A percentile compares a stretch with the other conserved stretches of the same genome.
Conservation (phyloP, 1,140 invertebrate genomes). For the Lordiphosa mommai region DNA sequence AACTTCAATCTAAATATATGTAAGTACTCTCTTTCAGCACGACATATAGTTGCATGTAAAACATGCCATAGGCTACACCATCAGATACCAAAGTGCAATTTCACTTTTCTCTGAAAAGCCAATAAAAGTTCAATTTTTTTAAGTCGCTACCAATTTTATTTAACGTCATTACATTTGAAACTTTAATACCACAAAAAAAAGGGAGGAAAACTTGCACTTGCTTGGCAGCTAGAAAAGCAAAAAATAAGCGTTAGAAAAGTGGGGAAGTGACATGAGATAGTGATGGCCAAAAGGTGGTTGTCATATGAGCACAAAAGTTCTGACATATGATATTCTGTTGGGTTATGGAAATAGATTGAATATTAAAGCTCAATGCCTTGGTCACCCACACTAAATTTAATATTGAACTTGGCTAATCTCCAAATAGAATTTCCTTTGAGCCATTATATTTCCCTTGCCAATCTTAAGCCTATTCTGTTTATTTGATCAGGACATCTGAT, state of each 20-base stretch:
- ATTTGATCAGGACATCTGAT: slow-evolving; percentile 29
- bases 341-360: not conserved
- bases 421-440: slow-evolving; percentile 23
- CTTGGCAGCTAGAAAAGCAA: slow-evolving; percentile 11
- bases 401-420: slow-evolving; percentile 41
- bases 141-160: slow-evolving; percentile 76
- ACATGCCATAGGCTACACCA: slow-evolving; percentile 18
- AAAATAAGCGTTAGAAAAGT: not conserved
- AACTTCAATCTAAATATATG: slow-evolving; percentile 19
- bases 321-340: slow-evolving; percentile 1
- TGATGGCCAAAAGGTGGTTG: slow-evolving; percentile 41
- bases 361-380: slow-evolving; percentile 1
- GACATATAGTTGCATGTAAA: slow-evolving; percentile 38
- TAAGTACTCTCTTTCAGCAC: not conserved
- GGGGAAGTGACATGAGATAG: slow-evolving; percentile 7
- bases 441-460: not conserved
- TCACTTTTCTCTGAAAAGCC: slow-evolving; percentile 55
- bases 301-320: slow-evolving; percentile 51
- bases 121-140: slow-evolving; percentile 74
- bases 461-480: slow-evolving; percentile 24
- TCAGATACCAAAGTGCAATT: slow-evolving; percentile 40
- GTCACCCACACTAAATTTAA: slow-evolving; percentile 15
- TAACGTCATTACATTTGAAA: slow-evolving; percentile 74
- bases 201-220: slow-evolving; percentile 41
- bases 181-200: slow-evolving; percentile 66